phyloP scores from a whole-genome alignment of 2,797 vertebrate genomes.

The Oreochromis mossambicus region DNA sequence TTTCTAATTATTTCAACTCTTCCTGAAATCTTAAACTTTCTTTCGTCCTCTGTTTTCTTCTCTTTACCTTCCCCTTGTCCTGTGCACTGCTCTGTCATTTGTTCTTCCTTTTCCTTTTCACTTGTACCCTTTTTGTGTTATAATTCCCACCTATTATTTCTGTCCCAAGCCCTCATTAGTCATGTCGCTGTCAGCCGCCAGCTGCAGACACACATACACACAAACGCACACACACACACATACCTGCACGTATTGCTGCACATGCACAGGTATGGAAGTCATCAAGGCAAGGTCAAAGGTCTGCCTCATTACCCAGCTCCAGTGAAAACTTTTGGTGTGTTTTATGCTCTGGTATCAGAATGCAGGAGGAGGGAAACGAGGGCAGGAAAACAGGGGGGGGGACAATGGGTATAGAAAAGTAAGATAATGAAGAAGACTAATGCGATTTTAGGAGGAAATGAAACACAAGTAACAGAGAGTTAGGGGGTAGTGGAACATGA shows the following conservation, averaged over 20 bases:
- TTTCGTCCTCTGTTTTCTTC: constrained; percentile 21
- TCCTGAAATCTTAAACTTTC: constrained; percentile 9
- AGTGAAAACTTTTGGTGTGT: constrained; percentile 97
- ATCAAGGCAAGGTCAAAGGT: constrained; percentile 94
- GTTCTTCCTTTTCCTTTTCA: constrained; percentile 61
- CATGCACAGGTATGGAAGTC: constrained; percentile 98
- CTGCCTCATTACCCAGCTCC: constrained; percentile 97
- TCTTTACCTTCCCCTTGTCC: constrained; percentile 31
- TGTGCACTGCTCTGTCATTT: constrained; percentile 42
- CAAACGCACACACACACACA: constrained; percentile 1
- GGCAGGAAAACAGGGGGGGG: neutral
- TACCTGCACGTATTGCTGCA: constrained; percentile 71
- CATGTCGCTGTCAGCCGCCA: constrained; percentile 91
- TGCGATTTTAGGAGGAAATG: constrained; percentile 17
- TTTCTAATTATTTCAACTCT: constrained; percentile 5
- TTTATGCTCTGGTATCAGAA: constrained; percentile 83
- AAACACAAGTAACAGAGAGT: neutral
- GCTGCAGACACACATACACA: constrained; percentile 76
- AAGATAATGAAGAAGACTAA: constrained; percentile 21
- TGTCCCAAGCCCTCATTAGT: constrained; percentile 95
- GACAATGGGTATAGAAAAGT: neutral
- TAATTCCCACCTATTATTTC: constrained; percentile 93
- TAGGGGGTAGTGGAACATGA: neutral
- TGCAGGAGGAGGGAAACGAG: constrained; percentile 4
- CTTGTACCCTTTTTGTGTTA: constrained; percentile 66